phyloP scores from a whole-genome alignment of 2,113 vertebrate genomes.

The Pyxicephalus adspersus region DNA sequence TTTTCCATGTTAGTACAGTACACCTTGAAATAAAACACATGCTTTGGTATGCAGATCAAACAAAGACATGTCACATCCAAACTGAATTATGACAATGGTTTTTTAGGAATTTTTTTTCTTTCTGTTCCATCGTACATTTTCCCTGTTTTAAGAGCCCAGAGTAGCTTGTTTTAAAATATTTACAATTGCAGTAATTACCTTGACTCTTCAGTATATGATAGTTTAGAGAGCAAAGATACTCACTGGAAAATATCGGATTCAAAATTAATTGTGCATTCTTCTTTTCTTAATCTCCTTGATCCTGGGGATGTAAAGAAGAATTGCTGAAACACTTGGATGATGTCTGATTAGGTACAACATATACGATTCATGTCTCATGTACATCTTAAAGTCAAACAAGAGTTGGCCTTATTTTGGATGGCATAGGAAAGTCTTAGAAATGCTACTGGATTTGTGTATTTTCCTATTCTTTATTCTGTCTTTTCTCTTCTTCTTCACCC shows the following conservation, averaged over 20 bases:
- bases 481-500: too few relatives aligned
- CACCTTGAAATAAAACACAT: too few relatives aligned
- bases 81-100: too few relatives aligned
- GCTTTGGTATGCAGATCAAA: too few relatives aligned
- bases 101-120: too few relatives aligned
- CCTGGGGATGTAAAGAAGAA: constrained; percentile 28
- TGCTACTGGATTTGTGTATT: too few relatives aligned
- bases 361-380: not conserved
- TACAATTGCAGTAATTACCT: constrained; percentile 10
- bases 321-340: not conserved
- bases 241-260: not conserved
- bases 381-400: too few relatives aligned
- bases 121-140: not conserved
- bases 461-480: too few relatives aligned
- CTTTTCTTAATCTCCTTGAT: constrained; percentile 21
- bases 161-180: constrained; percentile 17
- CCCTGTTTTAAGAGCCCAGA: not conserved
- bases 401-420: too few relatives aligned
- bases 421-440: too few relatives aligned
- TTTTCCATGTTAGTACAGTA: too few relatives aligned
- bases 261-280: constrained; percentile 17
- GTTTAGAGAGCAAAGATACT: constrained; percentile 9
- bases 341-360: constrained; percentile 13
- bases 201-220: not conserved
- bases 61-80: too few relatives aligned